Conservation (phyloP, 2,797 vertebrate species). For the Lateolabrax maculatus region DNA sequence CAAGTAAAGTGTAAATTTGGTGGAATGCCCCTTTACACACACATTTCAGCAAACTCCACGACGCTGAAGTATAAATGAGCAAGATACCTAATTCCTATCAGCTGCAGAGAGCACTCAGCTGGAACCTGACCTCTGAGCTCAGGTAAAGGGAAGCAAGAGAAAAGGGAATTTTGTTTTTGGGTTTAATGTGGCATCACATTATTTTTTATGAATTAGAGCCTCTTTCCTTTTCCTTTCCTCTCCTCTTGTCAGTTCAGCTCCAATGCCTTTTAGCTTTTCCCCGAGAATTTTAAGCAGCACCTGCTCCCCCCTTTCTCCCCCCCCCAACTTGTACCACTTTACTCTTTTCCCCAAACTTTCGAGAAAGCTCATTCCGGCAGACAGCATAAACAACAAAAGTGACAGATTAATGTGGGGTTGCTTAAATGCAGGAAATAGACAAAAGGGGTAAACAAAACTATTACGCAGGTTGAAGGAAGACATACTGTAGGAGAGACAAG, state of each 20-base stretch:
- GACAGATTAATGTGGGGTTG: constrained; percentile 19
- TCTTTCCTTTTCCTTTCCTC: neutral
- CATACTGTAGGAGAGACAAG: neutral
- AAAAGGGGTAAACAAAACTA: constrained; percentile 42
- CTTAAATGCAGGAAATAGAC: constrained; percentile 20
- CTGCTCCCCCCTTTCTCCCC: neutral
- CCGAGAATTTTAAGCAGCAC: constrained; percentile 36
- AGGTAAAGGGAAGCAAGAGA: neutral
- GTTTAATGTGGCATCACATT: constrained; percentile 7
- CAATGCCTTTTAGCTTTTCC: constrained; percentile 37
- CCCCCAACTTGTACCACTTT: constrained; percentile 9
- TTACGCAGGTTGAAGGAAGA: constrained; percentile 14
- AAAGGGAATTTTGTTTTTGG: neutral
- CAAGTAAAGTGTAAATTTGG: constrained; percentile 1
- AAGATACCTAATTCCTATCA: neutral
- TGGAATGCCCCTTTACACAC: neutral
- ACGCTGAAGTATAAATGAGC: neutral
- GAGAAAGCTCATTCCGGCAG: neutral
- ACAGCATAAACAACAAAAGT: constrained; percentile 5
- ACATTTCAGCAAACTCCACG: neutral
- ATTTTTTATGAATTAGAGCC: constrained; percentile 12
- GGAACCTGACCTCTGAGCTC: constrained; percentile 23
- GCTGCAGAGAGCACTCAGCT: neutral
- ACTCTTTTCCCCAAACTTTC: constrained; percentile 13
- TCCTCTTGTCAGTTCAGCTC: constrained; percentile 51